These are phyloP conservation scores for Harpagifer antarcticus DNA, from an alignment of 2,797 vertebrate genomes.

Conservation along the genomic window DNA sequence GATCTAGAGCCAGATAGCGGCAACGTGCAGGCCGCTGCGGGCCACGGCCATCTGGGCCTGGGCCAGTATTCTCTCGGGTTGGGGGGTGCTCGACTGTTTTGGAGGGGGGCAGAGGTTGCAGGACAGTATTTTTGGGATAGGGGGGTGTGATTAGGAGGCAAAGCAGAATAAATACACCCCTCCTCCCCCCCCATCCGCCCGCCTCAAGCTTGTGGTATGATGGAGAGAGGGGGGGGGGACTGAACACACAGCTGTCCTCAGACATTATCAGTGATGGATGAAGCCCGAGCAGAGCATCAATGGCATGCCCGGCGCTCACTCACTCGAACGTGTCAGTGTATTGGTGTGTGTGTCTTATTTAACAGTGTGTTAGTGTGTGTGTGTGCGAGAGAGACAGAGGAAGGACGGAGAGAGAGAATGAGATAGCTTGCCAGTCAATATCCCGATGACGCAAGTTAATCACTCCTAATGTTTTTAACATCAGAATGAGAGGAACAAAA, in stretches of 20 bases:
- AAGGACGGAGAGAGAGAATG: slow-evolving; percentile 32
- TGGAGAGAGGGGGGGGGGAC: slow-evolving; percentile 73
- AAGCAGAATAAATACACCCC: slow-evolving; percentile 80
- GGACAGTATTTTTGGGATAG: slow-evolving; percentile 50
- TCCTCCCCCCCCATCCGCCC: slow-evolving; percentile 69
- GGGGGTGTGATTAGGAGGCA: slow-evolving; percentile 68
- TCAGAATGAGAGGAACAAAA: slow-evolving; percentile 59
- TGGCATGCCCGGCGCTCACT: slow-evolving; percentile 79
- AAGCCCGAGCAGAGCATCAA: slow-evolving; percentile 84
- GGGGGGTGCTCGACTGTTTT: slow-evolving; percentile 22
- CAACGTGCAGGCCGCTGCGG: slow-evolving; percentile 70
- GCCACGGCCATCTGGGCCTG: slow-evolving; percentile 81
- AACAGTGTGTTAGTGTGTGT: not conserved
- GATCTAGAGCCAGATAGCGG: slow-evolving; percentile 58
- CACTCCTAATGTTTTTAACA: slow-evolving; percentile 30
- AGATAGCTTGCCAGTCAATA: slow-evolving; percentile 48
- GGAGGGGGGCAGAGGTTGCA: slow-evolving; percentile 26
- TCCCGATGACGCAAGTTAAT: slow-evolving; percentile 64
- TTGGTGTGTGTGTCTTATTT: slow-evolving; percentile 56
- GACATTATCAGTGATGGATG: slow-evolving; percentile 87
- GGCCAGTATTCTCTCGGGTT: slow-evolving; percentile 53
- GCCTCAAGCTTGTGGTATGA: slow-evolving; percentile 78
- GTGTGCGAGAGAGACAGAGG: slow-evolving; percentile 17
- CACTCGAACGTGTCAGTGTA: slow-evolving; percentile 62
- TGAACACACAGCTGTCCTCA: slow-evolving; percentile 85